Evolutionary conservation across 1,140 invertebrate genomes (phyloP).

Genomic region (Caenorhabditis remanei): DNA sequence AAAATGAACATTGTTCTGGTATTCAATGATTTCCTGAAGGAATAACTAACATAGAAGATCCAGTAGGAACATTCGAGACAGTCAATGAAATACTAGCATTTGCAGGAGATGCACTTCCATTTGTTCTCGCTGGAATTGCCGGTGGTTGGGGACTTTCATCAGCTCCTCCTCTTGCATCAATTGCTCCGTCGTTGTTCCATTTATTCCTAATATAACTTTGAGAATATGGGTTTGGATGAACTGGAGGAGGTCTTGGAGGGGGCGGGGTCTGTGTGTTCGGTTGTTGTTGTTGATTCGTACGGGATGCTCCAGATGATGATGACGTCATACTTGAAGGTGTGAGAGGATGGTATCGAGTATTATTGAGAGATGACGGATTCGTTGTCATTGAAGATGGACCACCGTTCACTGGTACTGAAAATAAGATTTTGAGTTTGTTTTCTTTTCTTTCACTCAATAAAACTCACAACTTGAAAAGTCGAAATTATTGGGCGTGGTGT

Average conservation of each 20-base stretch:
- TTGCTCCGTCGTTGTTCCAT: constrained; percentile 28
- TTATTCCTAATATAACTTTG: constrained; percentile 11
- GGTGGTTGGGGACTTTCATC: background rate
- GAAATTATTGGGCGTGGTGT: background rate
- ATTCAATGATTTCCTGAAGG: constrained; percentile 81
- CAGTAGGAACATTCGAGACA: constrained; percentile 78
- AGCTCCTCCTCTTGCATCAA: background rate
- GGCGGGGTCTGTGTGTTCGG: background rate
- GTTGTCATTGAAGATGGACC: constrained; percentile 14
- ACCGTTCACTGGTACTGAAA: background rate
- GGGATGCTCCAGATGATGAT: constrained; percentile 26
- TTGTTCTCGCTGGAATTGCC: constrained; percentile 5
- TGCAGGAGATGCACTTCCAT: constrained; percentile 31
- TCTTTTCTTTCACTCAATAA: background rate
- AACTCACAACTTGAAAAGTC: constrained; percentile 35
- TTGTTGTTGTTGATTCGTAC: background rate
- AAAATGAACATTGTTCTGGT: constrained; percentile 62
- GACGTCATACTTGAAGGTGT: constrained; percentile 44
- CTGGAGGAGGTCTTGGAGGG: constrained; percentile 23
- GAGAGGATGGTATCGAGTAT: constrained; percentile 22
- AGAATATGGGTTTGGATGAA: background rate
- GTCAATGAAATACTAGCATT: constrained; percentile 36
- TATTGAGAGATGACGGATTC: background rate
- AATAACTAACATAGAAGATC: constrained; percentile 77
- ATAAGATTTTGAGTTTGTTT: background rate